Evolutionary conservation across 2,113 vertebrate species (phyloP).

Genomic region (Pseudolaguvia tuberculata): DNA sequence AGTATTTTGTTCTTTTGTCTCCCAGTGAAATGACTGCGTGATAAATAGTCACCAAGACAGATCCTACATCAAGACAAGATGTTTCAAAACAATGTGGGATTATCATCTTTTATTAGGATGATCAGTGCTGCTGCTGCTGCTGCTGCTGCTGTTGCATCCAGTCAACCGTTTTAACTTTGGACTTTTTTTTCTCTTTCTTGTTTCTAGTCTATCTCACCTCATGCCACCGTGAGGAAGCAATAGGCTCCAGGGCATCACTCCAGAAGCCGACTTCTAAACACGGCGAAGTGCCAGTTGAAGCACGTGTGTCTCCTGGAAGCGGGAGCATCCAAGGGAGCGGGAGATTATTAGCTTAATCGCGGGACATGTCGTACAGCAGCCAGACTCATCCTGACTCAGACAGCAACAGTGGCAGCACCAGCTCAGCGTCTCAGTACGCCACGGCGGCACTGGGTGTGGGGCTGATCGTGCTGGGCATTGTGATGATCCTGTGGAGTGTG

Average conservation of each 20-base stretch:
- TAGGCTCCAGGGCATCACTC: background rate
- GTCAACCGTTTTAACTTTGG: background rate
- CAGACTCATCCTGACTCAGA: constrained; percentile 19
- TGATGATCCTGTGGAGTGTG: constrained; percentile 94
- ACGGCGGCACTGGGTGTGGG: constrained; percentile 88
- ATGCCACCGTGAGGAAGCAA: background rate
- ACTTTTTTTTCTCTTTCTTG: background rate
- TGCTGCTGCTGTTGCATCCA: background rate
- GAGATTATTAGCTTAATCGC: background rate
- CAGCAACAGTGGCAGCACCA: constrained; percentile 56
- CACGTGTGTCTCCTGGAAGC: background rate
- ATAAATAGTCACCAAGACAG: background rate
- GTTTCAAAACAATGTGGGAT: background rate
- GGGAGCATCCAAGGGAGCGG: background rate
- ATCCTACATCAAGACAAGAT: background rate
- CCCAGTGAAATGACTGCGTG: no score
- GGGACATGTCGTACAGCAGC: constrained; percentile 23
- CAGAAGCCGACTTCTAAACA: background rate
- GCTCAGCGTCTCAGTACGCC: constrained; percentile 83
- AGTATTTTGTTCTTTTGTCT: no score
- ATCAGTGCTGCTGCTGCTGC: background rate
- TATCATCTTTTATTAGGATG: background rate
- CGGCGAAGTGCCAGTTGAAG: background rate
- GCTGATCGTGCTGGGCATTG: constrained; percentile 83
- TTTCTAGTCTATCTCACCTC: constrained; percentile 9